A percentile compares a stretch with the other conserved stretches of the same genome.
Evolutionary conservation across 2,888 invertebrate species (phyloP).

Genomic region (Eupithecia insigniata): DNA sequence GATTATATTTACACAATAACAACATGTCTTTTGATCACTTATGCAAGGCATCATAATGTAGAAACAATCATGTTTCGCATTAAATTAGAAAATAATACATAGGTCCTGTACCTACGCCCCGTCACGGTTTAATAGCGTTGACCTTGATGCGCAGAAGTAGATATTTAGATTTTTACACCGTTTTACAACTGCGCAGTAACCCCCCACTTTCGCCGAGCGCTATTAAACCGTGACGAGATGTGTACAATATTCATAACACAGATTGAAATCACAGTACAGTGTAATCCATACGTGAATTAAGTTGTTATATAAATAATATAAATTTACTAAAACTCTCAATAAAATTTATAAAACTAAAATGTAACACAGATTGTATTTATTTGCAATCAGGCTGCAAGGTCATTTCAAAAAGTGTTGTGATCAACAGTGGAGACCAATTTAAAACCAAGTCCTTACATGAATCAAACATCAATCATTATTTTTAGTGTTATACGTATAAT

Average conservation of each 20-base stretch:
- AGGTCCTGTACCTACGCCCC: too few species aligned
- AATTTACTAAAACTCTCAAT: conserved; percentile 40
- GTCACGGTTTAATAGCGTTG: too few species aligned
- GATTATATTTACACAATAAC: conserved; percentile 41
- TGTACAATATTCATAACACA: conserved; percentile 47
- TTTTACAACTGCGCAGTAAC: too few species aligned
- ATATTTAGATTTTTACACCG: too few species aligned
- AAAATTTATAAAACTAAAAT: conserved; percentile 44
- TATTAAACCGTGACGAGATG: too few species aligned
- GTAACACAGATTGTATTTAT: conserved; percentile 37
- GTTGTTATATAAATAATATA: conserved; percentile 50
- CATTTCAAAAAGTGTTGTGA: conserved; percentile 16
- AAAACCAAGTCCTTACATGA: conserved; percentile 26
- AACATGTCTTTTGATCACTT: conserved; percentile 24
- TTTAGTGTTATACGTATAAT: conserved; percentile 34
- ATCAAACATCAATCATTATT: conserved; percentile 43
- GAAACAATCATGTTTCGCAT: conserved; percentile 50
- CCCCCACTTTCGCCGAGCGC: too few species aligned
- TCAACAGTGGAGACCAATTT: conserved; percentile 34
- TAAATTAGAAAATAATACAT: conserved; percentile 48
- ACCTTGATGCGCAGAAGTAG: too few species aligned
- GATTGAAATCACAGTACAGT: conserved; percentile 48
- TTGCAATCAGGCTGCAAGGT: conserved; percentile 23
- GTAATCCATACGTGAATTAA: conserved; percentile 47
- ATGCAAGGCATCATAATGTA: conserved; percentile 56